Evolutionary conservation across 2,888 invertebrate species (phyloP), one percentile per base, ranked within the genome.

Genomic region (Lepidonotus clava): DNA sequence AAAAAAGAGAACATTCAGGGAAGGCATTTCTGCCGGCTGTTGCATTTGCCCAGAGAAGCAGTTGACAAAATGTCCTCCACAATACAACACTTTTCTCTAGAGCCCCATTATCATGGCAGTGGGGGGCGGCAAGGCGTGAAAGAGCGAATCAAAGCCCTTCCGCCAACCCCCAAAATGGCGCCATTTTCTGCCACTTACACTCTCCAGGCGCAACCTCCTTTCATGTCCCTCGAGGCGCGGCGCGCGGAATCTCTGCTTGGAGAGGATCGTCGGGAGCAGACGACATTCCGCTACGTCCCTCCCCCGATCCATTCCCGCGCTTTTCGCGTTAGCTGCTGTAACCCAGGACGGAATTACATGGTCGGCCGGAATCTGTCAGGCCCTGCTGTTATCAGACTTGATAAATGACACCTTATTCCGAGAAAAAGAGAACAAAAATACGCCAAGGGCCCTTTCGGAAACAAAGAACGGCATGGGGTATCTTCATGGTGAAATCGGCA

Each of bases 311-410:
- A 61, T 61, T 61, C 61, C 61, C 61, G 61, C 61, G 28, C 28
- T 24, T 32, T 28, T 11, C 28, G 61, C 61, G 61, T 28, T 61
- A n/a, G 61, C 24, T 61, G 61, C 61, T 61, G 61, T 61, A 61
- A 61, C 61, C 61, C 61, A 32, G 61, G 61, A 61, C 61, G 61
- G 61, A 61, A 61, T 61, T 61, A 61, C 61, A 61, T 32, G 61
- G 61, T 61, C 61, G 61, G 61, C 61, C 61, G 61, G 61, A 61
- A 61, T 61, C 61, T 61, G 61, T 61, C 61, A 32, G 24, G 28
- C 28, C 61, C 61, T 32, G 61, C 61, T 61, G 61, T 61, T 61
- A 61, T 61, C 61, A 61, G 28, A 61, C 61, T 61, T 61, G 61
- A 61, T 61, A 28, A 61, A 61, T 61, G 61, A 61, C 61, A 61